phyloP scores from a whole-genome alignment of 2,113 vertebrate genomes.

The Scomber colias region DNA sequence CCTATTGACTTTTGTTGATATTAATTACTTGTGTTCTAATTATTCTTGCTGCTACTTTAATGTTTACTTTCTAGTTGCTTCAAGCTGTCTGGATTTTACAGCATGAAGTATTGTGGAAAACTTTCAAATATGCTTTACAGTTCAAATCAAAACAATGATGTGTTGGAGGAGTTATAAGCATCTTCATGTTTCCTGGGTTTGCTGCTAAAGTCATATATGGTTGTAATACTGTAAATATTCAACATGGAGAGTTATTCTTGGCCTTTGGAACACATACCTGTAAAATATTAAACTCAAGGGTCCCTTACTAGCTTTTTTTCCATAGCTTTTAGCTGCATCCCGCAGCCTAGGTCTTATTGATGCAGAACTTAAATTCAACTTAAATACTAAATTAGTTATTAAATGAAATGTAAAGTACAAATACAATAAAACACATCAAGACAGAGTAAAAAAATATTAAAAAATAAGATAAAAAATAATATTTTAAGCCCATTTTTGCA shows the following conservation, averaged over 20 bases:
- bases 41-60: no score
- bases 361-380: no score
- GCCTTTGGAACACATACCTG: neutral
- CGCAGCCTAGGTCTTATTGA: no score
- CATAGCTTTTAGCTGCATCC: neutral
- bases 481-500: no score
- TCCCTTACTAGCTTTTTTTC: neutral
- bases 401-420: neutral
- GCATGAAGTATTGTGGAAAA: no score
- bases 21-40: conserved; percentile 15
- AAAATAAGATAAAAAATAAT: no score
- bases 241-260: neutral
- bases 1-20: neutral
- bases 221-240: no score
- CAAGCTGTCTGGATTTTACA: no score
- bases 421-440: neutral
- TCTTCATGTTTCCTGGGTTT: neutral
- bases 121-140: neutral
- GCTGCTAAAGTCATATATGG: no score
- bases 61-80: no score
- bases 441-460: neutral
- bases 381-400: neutral
- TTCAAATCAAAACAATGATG: neutral
- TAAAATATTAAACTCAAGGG: neutral
- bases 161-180: neutral